A percentile compares a stretch with the other conserved stretches of the same genome.
Conservation (phyloP, 2,888 invertebrate genomes). For the Neoaliturus tenellus region DNA sequence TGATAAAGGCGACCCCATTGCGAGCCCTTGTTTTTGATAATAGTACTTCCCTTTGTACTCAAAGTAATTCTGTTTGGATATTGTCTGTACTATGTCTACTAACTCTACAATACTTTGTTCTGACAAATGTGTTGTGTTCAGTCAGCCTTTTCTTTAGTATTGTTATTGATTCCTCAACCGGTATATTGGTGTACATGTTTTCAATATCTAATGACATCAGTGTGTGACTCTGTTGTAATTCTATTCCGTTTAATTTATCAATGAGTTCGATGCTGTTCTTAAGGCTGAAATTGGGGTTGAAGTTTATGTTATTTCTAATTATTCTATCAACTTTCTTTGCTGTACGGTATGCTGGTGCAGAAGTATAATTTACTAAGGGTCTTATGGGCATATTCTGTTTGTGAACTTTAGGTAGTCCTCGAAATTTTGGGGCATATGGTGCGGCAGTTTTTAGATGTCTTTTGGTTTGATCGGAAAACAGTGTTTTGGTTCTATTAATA, state of each 20-base stretch:
- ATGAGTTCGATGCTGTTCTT: neutral
- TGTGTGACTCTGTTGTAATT: neutral
- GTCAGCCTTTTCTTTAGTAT: neutral
- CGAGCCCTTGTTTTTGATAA: neutral
- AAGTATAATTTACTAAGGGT: neutral
- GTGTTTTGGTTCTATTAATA: neutral
- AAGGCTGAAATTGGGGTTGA: neutral
- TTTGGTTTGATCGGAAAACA: neutral
- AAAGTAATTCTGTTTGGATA: constrained; percentile 9
- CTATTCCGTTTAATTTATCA: neutral
- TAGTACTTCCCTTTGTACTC: neutral
- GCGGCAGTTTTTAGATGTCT: neutral
- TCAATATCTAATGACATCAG: constrained; percentile 15
- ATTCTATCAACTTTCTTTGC: neutral
- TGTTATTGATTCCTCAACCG: neutral
- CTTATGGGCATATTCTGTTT: neutral
- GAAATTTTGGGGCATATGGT: neutral
- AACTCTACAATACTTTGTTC: neutral
- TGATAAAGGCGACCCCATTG: neutral
- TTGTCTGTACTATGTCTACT: neutral
- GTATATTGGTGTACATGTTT: constrained; percentile 37
- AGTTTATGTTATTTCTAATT: neutral
- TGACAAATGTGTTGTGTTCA: neutral
- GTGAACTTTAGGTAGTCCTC: neutral
- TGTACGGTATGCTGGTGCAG: constrained; percentile 11